Percentiles rank a stretch among this genome's conserved stretches.
Conservation (phyloP, 2,113 vertebrate species). For the Carlito syrichta region DNA sequence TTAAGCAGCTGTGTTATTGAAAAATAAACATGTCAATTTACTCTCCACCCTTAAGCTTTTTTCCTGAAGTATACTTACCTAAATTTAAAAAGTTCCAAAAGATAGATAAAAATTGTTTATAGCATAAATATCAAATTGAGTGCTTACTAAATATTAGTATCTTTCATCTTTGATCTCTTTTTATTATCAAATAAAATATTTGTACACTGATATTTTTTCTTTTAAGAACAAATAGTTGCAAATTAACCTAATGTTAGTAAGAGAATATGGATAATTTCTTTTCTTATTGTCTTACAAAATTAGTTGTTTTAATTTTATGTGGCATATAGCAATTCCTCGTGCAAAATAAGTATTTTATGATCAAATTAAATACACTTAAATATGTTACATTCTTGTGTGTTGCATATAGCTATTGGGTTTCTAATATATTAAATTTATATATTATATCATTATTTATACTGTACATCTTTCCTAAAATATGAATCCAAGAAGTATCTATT, state of each 20-base stretch:
- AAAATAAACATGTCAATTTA: constrained; percentile 13
- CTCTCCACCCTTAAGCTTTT: not conserved
- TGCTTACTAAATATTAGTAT: not conserved
- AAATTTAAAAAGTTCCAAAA: not conserved
- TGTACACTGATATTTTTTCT: not conserved
- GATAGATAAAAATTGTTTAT: not conserved
- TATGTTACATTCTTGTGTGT: not conserved
- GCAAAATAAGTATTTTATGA: not conserved
- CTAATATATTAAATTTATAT: not conserved
- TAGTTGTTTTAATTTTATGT: not conserved
- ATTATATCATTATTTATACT: not conserved
- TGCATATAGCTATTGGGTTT: not conserved
- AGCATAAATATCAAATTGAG: not conserved
- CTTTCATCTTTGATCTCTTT: not conserved
- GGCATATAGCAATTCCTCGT: not conserved
- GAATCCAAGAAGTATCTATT: not conserved
- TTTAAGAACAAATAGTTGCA: not conserved
- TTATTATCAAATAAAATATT: not conserved
- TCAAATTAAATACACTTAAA: not conserved
- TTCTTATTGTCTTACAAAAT: not conserved
- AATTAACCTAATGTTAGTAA: not conserved
- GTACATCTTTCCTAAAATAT: not conserved
- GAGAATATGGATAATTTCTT: not conserved
- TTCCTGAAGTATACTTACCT: not conserved
- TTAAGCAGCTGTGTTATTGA: constrained; percentile 47